phyloP scores from a whole-genome alignment of 37 sponge, comb jelly and placozoan genomes.

The Hormiphora californensis region DNA sequence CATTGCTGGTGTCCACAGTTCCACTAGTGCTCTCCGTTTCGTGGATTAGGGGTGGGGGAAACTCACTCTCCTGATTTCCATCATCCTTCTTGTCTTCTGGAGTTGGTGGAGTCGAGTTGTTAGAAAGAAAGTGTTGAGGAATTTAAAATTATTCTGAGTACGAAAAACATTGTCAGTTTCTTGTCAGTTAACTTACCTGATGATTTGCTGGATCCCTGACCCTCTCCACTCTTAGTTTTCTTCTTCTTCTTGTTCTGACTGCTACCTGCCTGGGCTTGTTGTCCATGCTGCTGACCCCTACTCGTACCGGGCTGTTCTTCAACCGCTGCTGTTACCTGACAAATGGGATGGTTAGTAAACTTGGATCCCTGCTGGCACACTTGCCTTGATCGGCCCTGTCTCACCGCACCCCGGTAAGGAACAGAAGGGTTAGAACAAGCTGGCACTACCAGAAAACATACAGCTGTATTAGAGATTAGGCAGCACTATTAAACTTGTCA shows the following conservation, averaged over 20 bases:
- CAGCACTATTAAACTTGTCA: neutral
- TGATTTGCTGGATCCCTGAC: slow-evolving; percentile 17
- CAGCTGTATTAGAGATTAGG: neutral
- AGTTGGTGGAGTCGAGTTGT: neutral
- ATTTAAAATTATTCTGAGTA: neutral
- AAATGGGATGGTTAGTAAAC: too few species aligned
- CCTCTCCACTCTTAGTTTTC: slow-evolving; percentile 4
- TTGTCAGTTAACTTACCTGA: neutral
- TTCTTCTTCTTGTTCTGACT: slow-evolving; percentile 36
- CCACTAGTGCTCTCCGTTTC: neutral
- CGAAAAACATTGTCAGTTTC: neutral
- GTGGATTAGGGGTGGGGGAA: neutral
- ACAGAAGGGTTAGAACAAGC: neutral
- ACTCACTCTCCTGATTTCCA: slow-evolving; percentile 34
- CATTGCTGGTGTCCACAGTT: neutral
- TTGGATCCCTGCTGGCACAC: too few species aligned
- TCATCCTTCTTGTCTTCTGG: slow-evolving; percentile 39
- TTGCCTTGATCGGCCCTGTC: too few species aligned
- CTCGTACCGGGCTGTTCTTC: slow-evolving; percentile 20
- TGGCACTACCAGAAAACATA: neutral
- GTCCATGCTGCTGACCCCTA: too few species aligned
- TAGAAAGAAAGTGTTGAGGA: neutral
- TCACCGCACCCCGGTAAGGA: too few species aligned
- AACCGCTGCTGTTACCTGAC: slow-evolving; percentile 38
- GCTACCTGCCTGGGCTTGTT: slow-evolving; percentile 17